These are phyloP conservation scores for Spinibarbus caldwelli DNA, from an alignment of 2,797 vertebrate genomes.

Conservation along the genomic window DNA sequence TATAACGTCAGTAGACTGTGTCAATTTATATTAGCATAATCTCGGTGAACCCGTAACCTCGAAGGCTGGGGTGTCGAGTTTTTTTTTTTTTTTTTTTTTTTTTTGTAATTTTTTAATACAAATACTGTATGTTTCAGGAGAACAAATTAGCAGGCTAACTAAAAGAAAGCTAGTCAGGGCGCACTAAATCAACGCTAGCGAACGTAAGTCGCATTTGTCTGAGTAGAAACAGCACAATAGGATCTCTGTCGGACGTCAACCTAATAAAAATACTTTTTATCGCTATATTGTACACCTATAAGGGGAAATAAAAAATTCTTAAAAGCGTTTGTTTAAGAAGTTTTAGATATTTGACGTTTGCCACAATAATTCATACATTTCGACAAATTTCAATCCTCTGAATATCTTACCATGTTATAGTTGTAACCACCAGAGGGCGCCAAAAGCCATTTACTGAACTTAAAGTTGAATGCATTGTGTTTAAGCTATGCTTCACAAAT, in stretches of 20 bases:
- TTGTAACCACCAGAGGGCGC: neutral
- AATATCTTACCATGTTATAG: neutral
- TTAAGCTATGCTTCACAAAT: neutral
- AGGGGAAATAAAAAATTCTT: neutral
- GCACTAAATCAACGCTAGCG: neutral
- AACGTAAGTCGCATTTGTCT: neutral
- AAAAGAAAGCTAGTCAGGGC: too few species aligned
- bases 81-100: too few species aligned
- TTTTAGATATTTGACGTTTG: neutral
- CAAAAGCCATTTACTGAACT: neutral
- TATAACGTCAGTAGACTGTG: too few species aligned
- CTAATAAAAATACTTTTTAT: neutral
- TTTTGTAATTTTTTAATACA: too few species aligned
- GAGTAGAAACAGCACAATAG: too few species aligned
- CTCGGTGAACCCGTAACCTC: neutral
- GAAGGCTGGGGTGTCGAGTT: neutral
- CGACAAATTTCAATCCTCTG: neutral
- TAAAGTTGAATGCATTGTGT: too few species aligned
- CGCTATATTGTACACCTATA: neutral
- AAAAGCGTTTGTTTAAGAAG: neutral
- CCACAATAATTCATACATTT: neutral
- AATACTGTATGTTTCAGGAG: neutral
- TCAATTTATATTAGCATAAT: neutral
- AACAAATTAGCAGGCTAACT: neutral
- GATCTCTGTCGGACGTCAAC: neutral